These are phyloP conservation scores for Trematomus bernacchii DNA, from an alignment of 2,797 vertebrate genomes.

Conservation along the genomic window DNA sequence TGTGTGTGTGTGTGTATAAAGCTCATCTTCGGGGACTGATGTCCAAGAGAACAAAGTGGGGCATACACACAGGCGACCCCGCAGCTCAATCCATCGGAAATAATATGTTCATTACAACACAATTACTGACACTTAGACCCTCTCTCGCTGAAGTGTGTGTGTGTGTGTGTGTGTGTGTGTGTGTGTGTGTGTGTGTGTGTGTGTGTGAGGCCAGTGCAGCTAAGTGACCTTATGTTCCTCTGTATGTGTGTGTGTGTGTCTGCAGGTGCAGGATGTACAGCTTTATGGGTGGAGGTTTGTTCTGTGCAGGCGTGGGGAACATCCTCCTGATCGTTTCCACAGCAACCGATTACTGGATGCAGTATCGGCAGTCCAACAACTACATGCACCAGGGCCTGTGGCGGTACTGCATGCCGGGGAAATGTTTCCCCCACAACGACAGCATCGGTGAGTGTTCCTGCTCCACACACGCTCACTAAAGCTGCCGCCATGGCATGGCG, in stretches of 20 bases:
- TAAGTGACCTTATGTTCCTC: too few relatives aligned
- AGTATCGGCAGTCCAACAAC: slow-evolving; percentile 83
- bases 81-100: slow-evolving; percentile 77
- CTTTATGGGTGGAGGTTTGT: slow-evolving; percentile 86
- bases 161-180: slow-evolving; percentile 54
- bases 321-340: slow-evolving; percentile 89
- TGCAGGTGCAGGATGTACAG: slow-evolving; percentile 87
- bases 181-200: slow-evolving; percentile 61
- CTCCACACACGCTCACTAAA: background rate
- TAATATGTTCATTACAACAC: slow-evolving; percentile 86
- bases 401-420: slow-evolving; percentile 82
- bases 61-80: slow-evolving; percentile 66
- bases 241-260: slow-evolving; percentile 28
- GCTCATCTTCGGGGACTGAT: slow-evolving; percentile 67
- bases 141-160: slow-evolving; percentile 73
- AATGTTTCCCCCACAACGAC: slow-evolving; percentile 82
- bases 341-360: slow-evolving; percentile 88
- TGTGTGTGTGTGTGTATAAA: too few relatives aligned
- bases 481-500: background rate
- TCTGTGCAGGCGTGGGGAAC: slow-evolving; percentile 86
- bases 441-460: slow-evolving; percentile 75
- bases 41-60: slow-evolving; percentile 73
- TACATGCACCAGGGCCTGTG: slow-evolving; percentile 85
- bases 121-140: slow-evolving; percentile 85
- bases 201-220: too few relatives aligned